Conservation (phyloP, 2,888 invertebrate species). For the Tetranychus piercei region DNA sequence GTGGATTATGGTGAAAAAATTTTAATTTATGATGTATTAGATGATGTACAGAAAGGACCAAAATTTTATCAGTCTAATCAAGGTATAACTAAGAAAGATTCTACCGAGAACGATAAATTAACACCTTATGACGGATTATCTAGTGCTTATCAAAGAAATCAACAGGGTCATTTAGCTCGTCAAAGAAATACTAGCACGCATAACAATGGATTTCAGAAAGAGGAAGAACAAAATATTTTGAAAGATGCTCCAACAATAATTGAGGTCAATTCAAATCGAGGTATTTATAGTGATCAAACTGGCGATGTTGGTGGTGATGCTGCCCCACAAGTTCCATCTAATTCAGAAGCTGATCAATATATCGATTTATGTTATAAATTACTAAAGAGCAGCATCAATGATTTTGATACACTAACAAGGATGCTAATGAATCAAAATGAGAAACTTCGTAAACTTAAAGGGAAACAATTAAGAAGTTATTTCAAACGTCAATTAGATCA, state of each 20-base stretch:
- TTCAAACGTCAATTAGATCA: slow-evolving; percentile 21
- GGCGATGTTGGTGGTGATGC: not conserved
- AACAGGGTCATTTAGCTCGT: not conserved
- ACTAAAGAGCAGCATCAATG: not conserved
- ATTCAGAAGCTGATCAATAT: slow-evolving; percentile 6
- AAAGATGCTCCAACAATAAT: not conserved
- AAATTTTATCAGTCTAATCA: not conserved
- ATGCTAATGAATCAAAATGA: slow-evolving; percentile 19
- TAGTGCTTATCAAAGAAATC: not conserved
- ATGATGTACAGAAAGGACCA: not conserved
- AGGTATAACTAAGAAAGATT: not conserved
- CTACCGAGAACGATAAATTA: not conserved
- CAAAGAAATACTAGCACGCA: not conserved
- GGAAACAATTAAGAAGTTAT: slow-evolving; percentile 19
- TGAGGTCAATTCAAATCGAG: slow-evolving; percentile 5
- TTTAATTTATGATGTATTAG: not conserved
- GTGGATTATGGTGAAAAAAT: not conserved
- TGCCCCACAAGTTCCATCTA: not conserved
- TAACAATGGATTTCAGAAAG: not conserved
- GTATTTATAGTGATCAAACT: not conserved
- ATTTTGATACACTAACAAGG: slow-evolving; percentile 3
- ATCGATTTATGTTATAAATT: slow-evolving; percentile 1
- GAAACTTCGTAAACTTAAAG: slow-evolving; percentile 17
- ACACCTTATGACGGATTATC: not conserved
- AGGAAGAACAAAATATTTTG: not conserved